Percentiles rank a stretch among this genome's conserved stretches.
Evolutionary conservation across 2,113 vertebrate genomes (phyloP).

Genomic region (Pimephales promelas): DNA sequence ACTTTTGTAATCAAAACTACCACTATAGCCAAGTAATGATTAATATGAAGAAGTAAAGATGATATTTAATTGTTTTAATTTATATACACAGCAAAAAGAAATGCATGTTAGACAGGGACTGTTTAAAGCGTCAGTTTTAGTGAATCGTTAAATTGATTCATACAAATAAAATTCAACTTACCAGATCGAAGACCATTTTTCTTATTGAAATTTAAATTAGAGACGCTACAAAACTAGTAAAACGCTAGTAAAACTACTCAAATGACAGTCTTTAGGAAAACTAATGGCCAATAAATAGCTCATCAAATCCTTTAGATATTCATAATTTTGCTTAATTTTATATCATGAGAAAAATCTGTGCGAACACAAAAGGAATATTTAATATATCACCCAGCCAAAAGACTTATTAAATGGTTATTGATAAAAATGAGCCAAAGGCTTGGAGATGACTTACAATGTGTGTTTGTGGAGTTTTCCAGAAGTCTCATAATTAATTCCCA

Average conservation of each 20-base stretch:
- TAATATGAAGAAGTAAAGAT: no score
- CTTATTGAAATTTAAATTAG: neutral
- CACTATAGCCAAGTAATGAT: no score
- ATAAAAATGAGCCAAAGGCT: slow-evolving; percentile 2
- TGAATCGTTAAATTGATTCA: neutral
- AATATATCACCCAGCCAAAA: neutral
- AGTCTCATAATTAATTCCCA: neutral
- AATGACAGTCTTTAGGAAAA: neutral
- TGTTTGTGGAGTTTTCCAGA: neutral
- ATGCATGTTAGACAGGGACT: neutral
- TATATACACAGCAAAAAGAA: neutral
- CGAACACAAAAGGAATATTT: neutral
- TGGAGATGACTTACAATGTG: neutral
- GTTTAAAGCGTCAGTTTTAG: neutral
- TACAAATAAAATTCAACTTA: neutral
- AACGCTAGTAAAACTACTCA: neutral
- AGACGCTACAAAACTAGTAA: neutral
- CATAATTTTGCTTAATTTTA: neutral
- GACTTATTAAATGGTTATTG: neutral
- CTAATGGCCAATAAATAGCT: neutral
- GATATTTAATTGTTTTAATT: no score
- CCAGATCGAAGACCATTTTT: neutral
- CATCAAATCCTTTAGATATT: neutral
- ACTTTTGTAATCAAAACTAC: no score
- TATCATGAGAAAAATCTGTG: neutral